Base-by-base conservation (phyloP, 2,888 invertebrate species). In the Hedychridium roseum region DNA sequence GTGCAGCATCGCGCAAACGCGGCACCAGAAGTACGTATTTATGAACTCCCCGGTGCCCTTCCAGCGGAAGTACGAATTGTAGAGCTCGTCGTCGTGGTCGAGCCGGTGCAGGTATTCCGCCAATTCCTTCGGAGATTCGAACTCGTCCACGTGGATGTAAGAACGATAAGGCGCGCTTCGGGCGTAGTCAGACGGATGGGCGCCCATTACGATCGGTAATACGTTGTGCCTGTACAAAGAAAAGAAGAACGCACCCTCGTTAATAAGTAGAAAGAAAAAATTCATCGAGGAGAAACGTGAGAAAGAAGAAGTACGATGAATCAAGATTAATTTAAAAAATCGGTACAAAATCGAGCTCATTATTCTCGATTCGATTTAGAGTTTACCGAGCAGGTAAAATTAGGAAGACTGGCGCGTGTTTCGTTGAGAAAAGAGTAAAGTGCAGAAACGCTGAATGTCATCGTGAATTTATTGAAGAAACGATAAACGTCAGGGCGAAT, bases 121-220 rank as follows among this genome's bases (percentile, higher is more conserved):
- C 54, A 97, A 82, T 63, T 92, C 90, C 68, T 89, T 88, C 0
- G 97, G 90, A 15, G 90, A 88, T 20, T 88, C 87, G 77, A 97
- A 97, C 79, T 97, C 96, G 74, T 97, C 97, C 15, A 97, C 94
- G 80, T 97, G 97, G 50, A 97, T 91, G 81, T 91, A 97, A 2
- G 94, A 95, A 66, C 92, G 88, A 74, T 90, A 88, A 0, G 97
- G 97, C 2, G 97, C 92, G 59, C 88, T 87, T 34, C 90, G 86
- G 51, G 88, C 89, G 79, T 97, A 97, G 76, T 97, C 97, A 48
- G 91, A 89, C 1, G 93, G 92, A 34, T 92, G 87, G 0, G 94
- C 97, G 1, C 97, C 97, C 96, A 97, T 96, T 48, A 95, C 97
- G 59, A 97, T 92, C 0, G 97, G 97, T 58, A 97, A 79, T 32